phyloP scores from a whole-genome alignment of 2,888 invertebrate species.

The Liposcelis brunnea region DNA sequence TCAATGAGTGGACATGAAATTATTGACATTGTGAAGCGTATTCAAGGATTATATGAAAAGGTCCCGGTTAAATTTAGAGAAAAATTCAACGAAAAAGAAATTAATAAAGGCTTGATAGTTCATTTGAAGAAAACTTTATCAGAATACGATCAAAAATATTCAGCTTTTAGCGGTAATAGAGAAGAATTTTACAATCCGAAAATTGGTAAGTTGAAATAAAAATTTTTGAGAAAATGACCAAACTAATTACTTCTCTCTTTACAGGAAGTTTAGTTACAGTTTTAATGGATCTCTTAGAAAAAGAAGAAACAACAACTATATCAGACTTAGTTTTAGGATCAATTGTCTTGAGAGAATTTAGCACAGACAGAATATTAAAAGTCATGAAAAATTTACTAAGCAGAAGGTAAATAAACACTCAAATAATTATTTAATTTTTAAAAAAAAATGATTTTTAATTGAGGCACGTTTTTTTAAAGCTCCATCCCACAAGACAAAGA shows the following conservation, averaged over 20 bases:
- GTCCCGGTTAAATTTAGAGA: not conserved
- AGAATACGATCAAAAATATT: not conserved
- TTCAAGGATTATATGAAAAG: not conserved
- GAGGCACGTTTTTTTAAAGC: too few relatives aligned
- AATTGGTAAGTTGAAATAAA: not conserved
- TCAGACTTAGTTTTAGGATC: constrained; percentile 1
- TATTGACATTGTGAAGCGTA: not conserved
- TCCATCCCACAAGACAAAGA: not conserved
- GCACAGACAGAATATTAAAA: not conserved
- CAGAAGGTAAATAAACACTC: too few relatives aligned
- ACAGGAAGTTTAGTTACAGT: not conserved
- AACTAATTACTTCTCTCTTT: not conserved
- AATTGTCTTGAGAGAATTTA: not conserved
- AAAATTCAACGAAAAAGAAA: not conserved
- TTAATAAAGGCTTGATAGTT: not conserved
- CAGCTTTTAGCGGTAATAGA: not conserved
- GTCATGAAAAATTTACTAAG: too few relatives aligned
- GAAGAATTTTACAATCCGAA: constrained; percentile 6
- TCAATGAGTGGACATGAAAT: not conserved
- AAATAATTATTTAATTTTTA: too few relatives aligned
- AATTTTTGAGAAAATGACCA: not conserved
- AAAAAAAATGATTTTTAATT: too few relatives aligned
- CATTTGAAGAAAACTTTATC: not conserved
- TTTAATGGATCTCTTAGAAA: not conserved
- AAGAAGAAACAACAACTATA: not conserved